These are phyloP conservation scores for Notothenia coriiceps DNA, from an alignment of 2,113 vertebrate genomes.

Conservation along the genomic window DNA sequence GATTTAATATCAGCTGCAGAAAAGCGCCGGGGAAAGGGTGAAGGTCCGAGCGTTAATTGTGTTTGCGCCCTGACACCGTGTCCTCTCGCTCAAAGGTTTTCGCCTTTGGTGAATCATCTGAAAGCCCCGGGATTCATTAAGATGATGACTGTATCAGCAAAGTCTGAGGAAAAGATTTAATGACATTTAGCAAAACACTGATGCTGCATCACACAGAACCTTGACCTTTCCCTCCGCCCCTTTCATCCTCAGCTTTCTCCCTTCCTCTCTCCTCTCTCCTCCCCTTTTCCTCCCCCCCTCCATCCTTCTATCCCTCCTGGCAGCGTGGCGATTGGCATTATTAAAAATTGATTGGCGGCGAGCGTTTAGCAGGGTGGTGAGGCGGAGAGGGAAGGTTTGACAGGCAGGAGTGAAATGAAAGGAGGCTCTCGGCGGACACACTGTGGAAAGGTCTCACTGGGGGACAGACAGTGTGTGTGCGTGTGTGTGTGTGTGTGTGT, in stretches of 20 bases:
- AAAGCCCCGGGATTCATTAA: conserved; percentile 56
- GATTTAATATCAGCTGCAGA: conserved; percentile 67
- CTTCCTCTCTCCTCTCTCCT: not conserved
- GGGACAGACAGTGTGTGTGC: conserved; percentile 38
- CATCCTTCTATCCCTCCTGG: conserved; percentile 63
- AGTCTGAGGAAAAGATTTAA: conserved; percentile 66
- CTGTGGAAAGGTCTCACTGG: conserved; percentile 73
- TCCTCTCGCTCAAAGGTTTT: conserved; percentile 38
- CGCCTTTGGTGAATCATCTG: conserved; percentile 55
- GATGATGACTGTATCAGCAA: conserved; percentile 67
- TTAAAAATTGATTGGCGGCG: conserved; percentile 87
- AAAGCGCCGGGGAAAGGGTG: conserved; percentile 39
- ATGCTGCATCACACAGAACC: conserved; percentile 71
- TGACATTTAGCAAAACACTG: conserved; percentile 77
- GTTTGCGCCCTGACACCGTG: conserved; percentile 41
- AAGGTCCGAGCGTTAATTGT: conserved; percentile 67
- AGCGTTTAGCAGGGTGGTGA: conserved; percentile 79
- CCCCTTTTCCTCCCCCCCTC: not conserved
- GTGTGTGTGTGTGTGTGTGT: conserved; percentile 24
- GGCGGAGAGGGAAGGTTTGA: conserved; percentile 79
- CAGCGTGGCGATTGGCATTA: conserved; percentile 85
- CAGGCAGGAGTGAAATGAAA: conserved; percentile 80
- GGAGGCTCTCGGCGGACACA: conserved; percentile 68
- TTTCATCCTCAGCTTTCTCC: conserved; percentile 33
- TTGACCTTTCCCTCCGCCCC: conserved; percentile 62